Evolutionary conservation across 2,888 invertebrate species (phyloP).

Genomic region (Rutpela maculata): DNA sequence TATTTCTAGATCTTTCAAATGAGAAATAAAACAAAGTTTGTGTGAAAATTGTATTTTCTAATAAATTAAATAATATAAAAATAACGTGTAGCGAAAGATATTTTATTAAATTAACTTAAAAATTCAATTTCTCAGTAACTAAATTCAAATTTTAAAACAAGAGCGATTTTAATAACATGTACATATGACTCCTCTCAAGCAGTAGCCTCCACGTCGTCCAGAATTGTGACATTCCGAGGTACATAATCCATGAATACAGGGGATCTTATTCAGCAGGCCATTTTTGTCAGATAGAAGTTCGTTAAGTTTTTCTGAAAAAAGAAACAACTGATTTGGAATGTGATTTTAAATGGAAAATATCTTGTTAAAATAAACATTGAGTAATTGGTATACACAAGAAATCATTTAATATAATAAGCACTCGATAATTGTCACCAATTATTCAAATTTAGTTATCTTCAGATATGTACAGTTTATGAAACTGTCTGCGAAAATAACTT

Average conservation of each 20-base stretch:
- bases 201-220: constrained; percentile 23
- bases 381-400: too few species aligned
- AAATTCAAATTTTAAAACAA: neutral
- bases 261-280: constrained; percentile 14
- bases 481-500: too few species aligned
- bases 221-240: constrained; percentile 24
- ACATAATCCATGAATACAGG: constrained; percentile 11
- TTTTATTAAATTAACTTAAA: constrained; percentile 12
- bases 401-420: too few species aligned
- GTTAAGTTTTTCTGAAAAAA: constrained; percentile 29
- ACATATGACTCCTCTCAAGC: constrained; percentile 25
- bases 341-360: too few species aligned
- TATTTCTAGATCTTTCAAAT: too few species aligned
- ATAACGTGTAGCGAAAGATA: neutral
- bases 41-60: constrained; percentile 3
- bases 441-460: too few species aligned
- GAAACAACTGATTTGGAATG: neutral
- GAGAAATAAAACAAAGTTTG: neutral
- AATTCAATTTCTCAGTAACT: neutral
- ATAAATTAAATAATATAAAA: constrained; percentile 26
- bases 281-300: constrained; percentile 7
- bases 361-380: too few species aligned
- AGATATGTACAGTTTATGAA: too few species aligned
- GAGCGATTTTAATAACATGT: constrained; percentile 20
- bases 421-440: too few species aligned